Base-by-base conservation (phyloP, 2,888 invertebrate species). In the Drosophila pegasa region DNA sequence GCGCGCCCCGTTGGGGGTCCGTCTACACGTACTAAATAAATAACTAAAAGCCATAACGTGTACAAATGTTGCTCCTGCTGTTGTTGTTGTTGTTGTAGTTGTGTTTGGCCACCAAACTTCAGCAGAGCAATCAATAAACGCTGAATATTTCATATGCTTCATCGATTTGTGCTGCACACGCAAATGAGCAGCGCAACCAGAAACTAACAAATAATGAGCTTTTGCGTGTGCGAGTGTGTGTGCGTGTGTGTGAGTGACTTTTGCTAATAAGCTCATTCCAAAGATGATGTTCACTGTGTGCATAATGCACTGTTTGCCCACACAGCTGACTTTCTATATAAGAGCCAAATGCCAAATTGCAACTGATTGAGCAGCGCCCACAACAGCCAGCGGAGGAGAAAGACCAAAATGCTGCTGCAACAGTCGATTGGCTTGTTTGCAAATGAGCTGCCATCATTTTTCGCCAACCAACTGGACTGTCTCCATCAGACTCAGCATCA, bases 361-460 rank as follows among this genome's bases (percentile, higher is more conserved):
- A 83, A 29, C 68, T 76, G 83, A 87, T 85, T 85, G 80, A 75
- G 79, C 67, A 75, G 64, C 66, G 60, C 61, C 74, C 62, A 66
- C 57, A 75, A 27, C 3, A 47, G 14, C 43, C 45, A 61, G 68
- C 59, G n/a, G n/a, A n/a, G n/a, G n/a, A n/a, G n/a, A n/a, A n/a
- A n/a, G n/a, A n/a, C n/a, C n/a, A n/a, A n/a, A n/a, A n/a, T 59
- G 57, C 60, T 35, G 48, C 58, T 77, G 68, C 54, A 14, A 12
- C 25, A 45, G 54, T 84, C 52, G 65, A 82, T 75, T 76, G 77
- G 76, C 74, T 80, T 88, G 81, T 75, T 88, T 83, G 89, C 81
- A 84, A 83, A 87, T 87, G 85, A 78, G 85, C 71, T 62, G 69
- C 75, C 85, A 88, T 87, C 77, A 87, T 80, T 84, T 83, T 80